These are phyloP conservation scores for Eunapius fragilis DNA, from an alignment of 37 sponge, comb jelly and placozoan species.

Conservation along the genomic window DNA sequence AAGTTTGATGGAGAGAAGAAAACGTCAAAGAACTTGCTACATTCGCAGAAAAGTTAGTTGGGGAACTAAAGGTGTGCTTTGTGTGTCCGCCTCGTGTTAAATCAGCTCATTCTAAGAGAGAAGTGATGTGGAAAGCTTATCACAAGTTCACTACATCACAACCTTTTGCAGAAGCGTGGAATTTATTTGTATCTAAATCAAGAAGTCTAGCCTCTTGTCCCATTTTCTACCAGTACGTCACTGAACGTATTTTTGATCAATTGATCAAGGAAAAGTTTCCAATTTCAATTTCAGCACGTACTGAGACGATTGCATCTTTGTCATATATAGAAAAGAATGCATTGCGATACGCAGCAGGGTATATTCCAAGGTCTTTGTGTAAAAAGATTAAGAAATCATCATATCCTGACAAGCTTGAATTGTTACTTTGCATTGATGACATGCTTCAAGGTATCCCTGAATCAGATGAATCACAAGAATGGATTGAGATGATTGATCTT, in stretches of 20 bases:
- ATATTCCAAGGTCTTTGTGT: background rate
- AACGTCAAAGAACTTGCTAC: no score
- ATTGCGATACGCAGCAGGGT: no score
- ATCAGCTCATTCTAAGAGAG: no score
- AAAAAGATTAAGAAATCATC: conserved; percentile 16
- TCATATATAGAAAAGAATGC: conserved; percentile 26
- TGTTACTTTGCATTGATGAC: conserved; percentile 10
- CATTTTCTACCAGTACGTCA: conserved; percentile 14
- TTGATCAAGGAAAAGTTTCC: background rate
- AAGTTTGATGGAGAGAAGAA: no score
- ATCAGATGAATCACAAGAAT: background rate
- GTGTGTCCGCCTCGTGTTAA: no score
- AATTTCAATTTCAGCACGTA: no score
- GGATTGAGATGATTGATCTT: conserved; percentile 14
- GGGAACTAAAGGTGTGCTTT: no score
- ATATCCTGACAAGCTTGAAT: conserved; percentile 20
- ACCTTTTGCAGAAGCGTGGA: no score
- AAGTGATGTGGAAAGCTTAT: no score
- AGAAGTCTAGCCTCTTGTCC: background rate
- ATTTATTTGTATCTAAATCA: no score
- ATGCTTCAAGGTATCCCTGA: conserved; percentile 14
- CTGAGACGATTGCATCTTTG: background rate
- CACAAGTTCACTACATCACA: no score
- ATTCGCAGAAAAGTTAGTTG: no score
- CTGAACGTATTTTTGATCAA: conserved; percentile 3